These are phyloP conservation scores for Drosophila imparisetae DNA, from an alignment of 2,888 invertebrate species.

Conservation along the genomic window DNA sequence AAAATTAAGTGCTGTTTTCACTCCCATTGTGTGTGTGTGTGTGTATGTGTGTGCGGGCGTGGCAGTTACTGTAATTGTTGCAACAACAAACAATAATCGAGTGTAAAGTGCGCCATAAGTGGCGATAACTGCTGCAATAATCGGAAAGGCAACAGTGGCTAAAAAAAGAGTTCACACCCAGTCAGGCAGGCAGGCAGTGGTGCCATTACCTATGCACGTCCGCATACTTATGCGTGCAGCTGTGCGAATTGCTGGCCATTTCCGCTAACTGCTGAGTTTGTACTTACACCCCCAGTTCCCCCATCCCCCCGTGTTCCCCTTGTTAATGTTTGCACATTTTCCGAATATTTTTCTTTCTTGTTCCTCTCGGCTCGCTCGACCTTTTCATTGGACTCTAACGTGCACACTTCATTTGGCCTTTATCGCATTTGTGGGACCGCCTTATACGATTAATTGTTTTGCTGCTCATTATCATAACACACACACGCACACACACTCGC, in stretches of 20 bases:
- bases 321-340: conserved; percentile 54
- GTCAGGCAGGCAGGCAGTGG: neutral
- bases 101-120: conserved; percentile 36
- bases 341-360: conserved; percentile 26
- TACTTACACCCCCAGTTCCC: neutral
- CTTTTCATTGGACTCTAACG: conserved; percentile 32
- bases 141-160: conserved; percentile 38
- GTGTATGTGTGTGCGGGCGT: conserved; percentile 11
- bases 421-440: conserved; percentile 50
- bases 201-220: conserved; percentile 13
- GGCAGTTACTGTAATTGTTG: conserved; percentile 50
- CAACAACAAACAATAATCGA: conserved; percentile 28
- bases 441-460: conserved; percentile 71
- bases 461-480: conserved; percentile 56
- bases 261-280: conserved; percentile 38
- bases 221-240: conserved; percentile 4
- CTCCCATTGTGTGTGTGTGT: neutral
- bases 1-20: conserved; percentile 65
- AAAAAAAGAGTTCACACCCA: conserved; percentile 36
- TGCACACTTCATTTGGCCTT: conserved; percentile 54
- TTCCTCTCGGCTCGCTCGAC: conserved; percentile 6
- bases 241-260: conserved; percentile 38
- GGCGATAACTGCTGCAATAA: conserved; percentile 39
- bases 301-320: neutral
- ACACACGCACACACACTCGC: conserved; percentile 33